Base-by-base conservation (phyloP, 2,113 vertebrate genomes). In the Phylloscopus whistleri region DNA sequence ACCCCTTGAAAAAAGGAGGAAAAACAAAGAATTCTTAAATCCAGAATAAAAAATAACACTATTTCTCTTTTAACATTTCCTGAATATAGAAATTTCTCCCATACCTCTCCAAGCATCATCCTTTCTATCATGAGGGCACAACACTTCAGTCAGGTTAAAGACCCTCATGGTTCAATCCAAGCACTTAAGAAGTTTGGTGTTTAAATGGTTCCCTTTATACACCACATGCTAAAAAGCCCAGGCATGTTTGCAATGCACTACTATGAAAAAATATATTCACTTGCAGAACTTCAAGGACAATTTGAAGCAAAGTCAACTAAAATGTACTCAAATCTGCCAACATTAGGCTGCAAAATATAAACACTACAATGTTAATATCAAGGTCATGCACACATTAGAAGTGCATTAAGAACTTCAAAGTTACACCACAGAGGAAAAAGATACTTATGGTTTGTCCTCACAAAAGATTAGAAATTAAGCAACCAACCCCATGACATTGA, bases 1-100 rank as follows among this genome's bases (percentile, higher is more conserved):
- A 16, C 2, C 1, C 3, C 23, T 17, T 17, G 9, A 12, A 37
- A 3, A 11, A 15, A 11, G 2, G 2, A 17, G 16, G 5, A 0
- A 43, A n/a, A 35, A 26, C 23, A 39, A 19, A 2, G 11, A 51
- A 69, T 6, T 16, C 14, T 89, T 66, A 84, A 73, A 77, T 43
- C 30, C 18, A 22, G 19, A 66, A 7, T 49, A 79, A 67, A 19
- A 72, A 67, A 28, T 37, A 67, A 52, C 4, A 14, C 7, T n/a
- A 35, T 30, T 68, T 77, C 44, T 59, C 30, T 72, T 66, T 43
- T 63, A 80, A 60, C 0, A 8, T 51, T 58, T 66, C 85, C 75
- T 59, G 12, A 58, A 63, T 39, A 52, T 11, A 77, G 33, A 73
- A 52, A 41, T 44, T 21, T 83, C 26, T 72, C 10, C 20, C 46